phyloP scores from a whole-genome alignment of 2,113 vertebrate species.

The Aspidoscelis tigris region DNA sequence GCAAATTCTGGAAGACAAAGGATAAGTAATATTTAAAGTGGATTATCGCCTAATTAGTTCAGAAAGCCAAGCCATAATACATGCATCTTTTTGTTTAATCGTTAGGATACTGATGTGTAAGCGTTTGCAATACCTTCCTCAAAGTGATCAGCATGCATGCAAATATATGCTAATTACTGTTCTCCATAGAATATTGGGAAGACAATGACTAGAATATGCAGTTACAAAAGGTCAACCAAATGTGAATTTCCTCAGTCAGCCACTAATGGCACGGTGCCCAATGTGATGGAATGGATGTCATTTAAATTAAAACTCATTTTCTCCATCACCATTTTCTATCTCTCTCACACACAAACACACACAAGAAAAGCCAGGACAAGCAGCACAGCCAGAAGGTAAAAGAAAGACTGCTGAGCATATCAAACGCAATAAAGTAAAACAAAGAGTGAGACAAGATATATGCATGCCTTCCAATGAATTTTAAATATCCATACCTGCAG shows the following conservation, averaged over 20 bases:
- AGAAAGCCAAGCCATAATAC: slow-evolving; percentile 17
- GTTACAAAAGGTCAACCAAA: slow-evolving; percentile 64
- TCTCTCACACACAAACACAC: slow-evolving; percentile 7
- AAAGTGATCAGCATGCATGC: slow-evolving; percentile 52
- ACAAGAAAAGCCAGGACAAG: slow-evolving; percentile 43
- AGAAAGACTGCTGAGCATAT: neutral
- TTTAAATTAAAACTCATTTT: slow-evolving; percentile 63
- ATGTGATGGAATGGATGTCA: slow-evolving; percentile 43
- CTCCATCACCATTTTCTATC: slow-evolving; percentile 38
- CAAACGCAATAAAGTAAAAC: neutral
- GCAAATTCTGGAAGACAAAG: neutral
- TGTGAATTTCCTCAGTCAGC: slow-evolving; percentile 41
- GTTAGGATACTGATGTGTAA: slow-evolving; percentile 31
- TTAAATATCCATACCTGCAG: neutral
- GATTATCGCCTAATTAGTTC: slow-evolving; percentile 20
- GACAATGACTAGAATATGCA: slow-evolving; percentile 61
- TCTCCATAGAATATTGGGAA: slow-evolving; percentile 59
- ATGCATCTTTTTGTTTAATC: neutral
- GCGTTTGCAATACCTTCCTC: slow-evolving; percentile 21
- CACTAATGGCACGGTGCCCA: slow-evolving; percentile 33
- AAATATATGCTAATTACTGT: slow-evolving; percentile 65
- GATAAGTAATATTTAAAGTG: neutral
- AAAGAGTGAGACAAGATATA: neutral
- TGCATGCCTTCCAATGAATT: slow-evolving; percentile 24
- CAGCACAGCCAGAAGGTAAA: slow-evolving; percentile 38